Evolutionary conservation across 2,888 invertebrate species (phyloP).

Genomic region (Rhagonycha fulva): DNA sequence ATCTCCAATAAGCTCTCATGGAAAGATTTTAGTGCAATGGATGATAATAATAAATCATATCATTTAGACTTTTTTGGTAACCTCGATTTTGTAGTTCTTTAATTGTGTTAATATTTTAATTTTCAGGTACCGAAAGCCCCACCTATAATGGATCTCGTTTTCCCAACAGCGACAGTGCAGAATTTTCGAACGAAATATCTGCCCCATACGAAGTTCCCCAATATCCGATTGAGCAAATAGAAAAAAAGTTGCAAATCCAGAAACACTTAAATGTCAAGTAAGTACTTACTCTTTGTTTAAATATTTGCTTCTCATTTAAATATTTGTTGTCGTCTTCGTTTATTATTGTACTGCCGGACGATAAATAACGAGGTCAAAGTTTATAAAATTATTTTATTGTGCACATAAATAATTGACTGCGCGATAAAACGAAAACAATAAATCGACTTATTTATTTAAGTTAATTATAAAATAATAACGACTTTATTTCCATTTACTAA

Average conservation of each 20-base stretch:
- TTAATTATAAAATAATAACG: no score
- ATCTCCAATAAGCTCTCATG: background rate
- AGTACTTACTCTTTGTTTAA: slow-evolving; percentile 50
- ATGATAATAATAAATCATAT: background rate
- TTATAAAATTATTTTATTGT: background rate
- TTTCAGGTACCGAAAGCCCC: slow-evolving; percentile 75
- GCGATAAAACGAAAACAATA: background rate
- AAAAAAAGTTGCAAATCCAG: slow-evolving; percentile 89
- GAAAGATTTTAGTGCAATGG: background rate
- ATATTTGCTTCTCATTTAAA: background rate
- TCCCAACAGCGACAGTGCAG: slow-evolving; percentile 59
- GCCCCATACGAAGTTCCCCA: slow-evolving; percentile 97
- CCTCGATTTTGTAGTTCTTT: background rate
- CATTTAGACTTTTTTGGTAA: background rate
- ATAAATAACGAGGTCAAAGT: background rate
- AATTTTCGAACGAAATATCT: slow-evolving; percentile 84
- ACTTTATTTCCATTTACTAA: no score
- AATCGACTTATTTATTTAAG: background rate
- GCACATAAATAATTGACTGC: background rate
- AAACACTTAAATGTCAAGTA: slow-evolving; percentile 82
- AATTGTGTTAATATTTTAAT: slow-evolving; percentile 24
- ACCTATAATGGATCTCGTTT: slow-evolving; percentile 54
- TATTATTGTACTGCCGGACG: background rate
- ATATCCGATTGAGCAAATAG: slow-evolving; percentile 97
- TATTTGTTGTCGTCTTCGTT: background rate